Evolutionary conservation across 2,113 vertebrate genomes (phyloP), one percentile per base, ranked within the genome.

Genomic region (Odobenus rosmarus): DNA sequence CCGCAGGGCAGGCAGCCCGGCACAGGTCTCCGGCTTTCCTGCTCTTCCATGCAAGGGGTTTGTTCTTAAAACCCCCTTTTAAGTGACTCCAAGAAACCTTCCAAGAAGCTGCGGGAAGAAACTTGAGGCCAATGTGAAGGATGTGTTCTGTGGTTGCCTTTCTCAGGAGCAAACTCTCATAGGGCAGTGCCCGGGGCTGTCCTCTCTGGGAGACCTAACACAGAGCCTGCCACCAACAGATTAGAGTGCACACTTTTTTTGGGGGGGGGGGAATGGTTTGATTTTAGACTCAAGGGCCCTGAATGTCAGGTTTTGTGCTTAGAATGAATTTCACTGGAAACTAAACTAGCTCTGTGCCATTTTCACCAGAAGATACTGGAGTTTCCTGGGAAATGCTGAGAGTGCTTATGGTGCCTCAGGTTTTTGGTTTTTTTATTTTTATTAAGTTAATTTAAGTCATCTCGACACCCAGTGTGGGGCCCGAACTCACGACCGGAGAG

Each of bases 1-100:
- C 46, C 4, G 5, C 9, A 49, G 76, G 26, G 46, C 9, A n/a
- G 28, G 26, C 5, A 5, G 8, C 46, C 46, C 15, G 5, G 33
- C 16, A 14, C 8, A 9, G 16, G 12, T 4, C 10, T 8, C 1
- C 51, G 23, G 69, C 19, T 24, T 28, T 18, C 15, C 1, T 10
- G 49, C 49, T 33, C 8, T 49, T 28, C 11, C 18, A 86, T 5
- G 88, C 26, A 19, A 36, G 24, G 0, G 51, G 4, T 21, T 81
- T 31, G n/a, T 51, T 21, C 33, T 39, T 10, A 31, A 57, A 53
- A 3, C 31, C 77, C 36, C 7, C 4, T 15, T 61, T 19, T 76
- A 49, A 76, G 72, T 28, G 24, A 28, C 72, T 49, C 71, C n/a
- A 16, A 46, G 24, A 16, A 15, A 21, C 12, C 42, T 36, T 3